phyloP scores from a whole-genome alignment of 2,888 invertebrate species.

The Xylocampa areola region DNA sequence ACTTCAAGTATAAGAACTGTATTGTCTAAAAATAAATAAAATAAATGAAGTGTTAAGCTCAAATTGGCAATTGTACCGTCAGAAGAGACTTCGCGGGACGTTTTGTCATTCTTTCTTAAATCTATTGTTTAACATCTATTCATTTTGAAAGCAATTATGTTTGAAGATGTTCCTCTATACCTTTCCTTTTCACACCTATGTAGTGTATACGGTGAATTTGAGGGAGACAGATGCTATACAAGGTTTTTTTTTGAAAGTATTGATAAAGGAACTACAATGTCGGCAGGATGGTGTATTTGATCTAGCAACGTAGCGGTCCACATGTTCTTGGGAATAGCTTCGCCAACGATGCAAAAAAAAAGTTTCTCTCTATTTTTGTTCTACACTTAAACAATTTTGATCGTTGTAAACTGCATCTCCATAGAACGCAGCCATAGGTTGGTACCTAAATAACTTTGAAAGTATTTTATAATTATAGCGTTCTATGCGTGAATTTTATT shows the following conservation, averaged over 20 bases:
- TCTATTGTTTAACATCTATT: conserved; percentile 82
- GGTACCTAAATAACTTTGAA: background rate
- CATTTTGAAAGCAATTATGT: conserved; percentile 83
- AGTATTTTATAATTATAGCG: background rate
- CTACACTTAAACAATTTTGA: conserved; percentile 68
- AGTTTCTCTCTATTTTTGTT: conserved; percentile 72
- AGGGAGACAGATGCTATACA: conserved; percentile 73
- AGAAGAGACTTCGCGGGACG: conserved; percentile 62
- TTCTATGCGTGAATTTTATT: conserved; percentile 23
- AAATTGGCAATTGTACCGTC: conserved; percentile 58
- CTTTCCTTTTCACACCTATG: conserved; percentile 66
- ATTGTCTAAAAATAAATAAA: conserved; percentile 46
- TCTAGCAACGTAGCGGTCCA: conserved; percentile 88
- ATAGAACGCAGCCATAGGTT: background rate
- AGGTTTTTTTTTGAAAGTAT: conserved; percentile 79
- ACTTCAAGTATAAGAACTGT: conserved; percentile 11
- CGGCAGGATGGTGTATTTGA: conserved; percentile 88
- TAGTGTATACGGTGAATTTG: conserved; percentile 58
- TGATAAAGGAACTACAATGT: conserved; percentile 87
- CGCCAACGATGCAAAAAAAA: conserved; percentile 88
- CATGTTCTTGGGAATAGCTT: conserved; percentile 88
- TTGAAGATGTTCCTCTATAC: conserved; percentile 69
- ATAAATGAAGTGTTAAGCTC: conserved; percentile 52
- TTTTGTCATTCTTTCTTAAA: conserved; percentile 71
- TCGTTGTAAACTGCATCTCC: conserved; percentile 55